Evolutionary conservation across 2,797 vertebrate genomes (phyloP).

Genomic region (Halcyon badia): DNA sequence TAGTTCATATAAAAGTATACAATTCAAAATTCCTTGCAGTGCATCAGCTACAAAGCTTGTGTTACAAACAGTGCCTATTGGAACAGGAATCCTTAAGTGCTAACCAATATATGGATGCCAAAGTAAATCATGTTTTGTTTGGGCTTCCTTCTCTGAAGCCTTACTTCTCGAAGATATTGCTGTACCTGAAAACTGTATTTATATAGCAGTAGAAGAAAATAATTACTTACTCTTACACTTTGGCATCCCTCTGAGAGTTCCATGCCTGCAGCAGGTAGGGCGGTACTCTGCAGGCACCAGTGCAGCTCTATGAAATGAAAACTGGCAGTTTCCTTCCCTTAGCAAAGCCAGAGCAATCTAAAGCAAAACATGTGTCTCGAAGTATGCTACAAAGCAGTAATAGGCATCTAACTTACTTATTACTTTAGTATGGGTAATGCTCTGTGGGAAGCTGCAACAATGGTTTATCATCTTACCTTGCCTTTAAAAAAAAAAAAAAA

Average conservation of each 20-base stretch:
- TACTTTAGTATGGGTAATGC: neutral
- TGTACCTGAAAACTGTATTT: conserved; percentile 40
- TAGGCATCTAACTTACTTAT: conserved; percentile 46
- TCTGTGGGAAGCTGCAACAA: conserved; percentile 7
- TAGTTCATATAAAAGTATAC: conserved; percentile 52
- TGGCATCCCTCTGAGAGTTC: conserved; percentile 38
- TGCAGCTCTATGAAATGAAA: neutral
- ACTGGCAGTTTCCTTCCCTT: neutral
- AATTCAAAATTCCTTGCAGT: neutral
- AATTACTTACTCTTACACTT: conserved; percentile 38
- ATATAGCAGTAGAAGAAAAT: conserved; percentile 35
- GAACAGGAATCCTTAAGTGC: conserved; percentile 12
- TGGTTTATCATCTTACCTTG: conserved; percentile 5
- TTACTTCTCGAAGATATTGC: conserved; percentile 32
- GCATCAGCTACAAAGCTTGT: neutral
- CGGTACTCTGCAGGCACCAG: neutral
- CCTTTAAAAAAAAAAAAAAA: neutral
- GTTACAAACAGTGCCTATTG: neutral
- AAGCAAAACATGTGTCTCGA: neutral
- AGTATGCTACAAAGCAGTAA: neutral
- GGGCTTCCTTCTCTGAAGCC: conserved; percentile 18
- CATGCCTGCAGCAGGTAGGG: conserved; percentile 19
- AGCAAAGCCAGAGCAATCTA: neutral
- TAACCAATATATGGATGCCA: neutral
- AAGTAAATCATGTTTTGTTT: conserved; percentile 17